Percentiles rank a stretch among this genome's conserved stretches.
Evolutionary conservation across 2,113 vertebrate species (phyloP).

Genomic region (Campylomormyrus tamandua): DNA sequence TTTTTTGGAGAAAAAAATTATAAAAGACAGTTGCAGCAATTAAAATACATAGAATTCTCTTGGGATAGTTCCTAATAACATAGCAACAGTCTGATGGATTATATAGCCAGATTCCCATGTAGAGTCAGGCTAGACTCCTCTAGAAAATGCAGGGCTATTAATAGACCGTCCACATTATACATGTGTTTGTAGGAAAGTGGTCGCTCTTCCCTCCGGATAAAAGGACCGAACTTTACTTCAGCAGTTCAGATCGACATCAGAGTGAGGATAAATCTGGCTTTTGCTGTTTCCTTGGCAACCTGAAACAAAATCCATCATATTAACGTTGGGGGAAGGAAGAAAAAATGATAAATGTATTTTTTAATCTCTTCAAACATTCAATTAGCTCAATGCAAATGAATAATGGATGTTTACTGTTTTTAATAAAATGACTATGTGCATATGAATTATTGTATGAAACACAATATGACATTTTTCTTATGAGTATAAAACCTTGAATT

Average conservation of each 20-base stretch:
- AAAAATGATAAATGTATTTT: slow-evolving; percentile 9
- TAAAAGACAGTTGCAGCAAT: not conserved
- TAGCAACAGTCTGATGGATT: not conserved
- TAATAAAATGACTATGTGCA: not conserved
- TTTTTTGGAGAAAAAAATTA: not conserved
- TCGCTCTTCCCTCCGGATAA: not conserved
- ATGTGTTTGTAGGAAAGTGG: slow-evolving; percentile 2
- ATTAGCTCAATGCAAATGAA: not conserved
- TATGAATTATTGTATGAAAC: not conserved
- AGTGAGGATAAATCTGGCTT: slow-evolving; percentile 2
- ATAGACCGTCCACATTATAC: not conserved
- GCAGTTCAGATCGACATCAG: slow-evolving; percentile 10
- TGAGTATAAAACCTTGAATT: not conserved
- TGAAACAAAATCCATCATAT: slow-evolving; percentile 1
- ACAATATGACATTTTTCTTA: not conserved
- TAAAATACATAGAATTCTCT: not conserved
- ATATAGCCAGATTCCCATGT: not conserved
- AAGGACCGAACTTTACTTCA: slow-evolving; percentile 8
- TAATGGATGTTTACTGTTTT: not conserved
- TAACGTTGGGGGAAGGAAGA: not conserved
- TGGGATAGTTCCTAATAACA: not conserved
- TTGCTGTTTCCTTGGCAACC: slow-evolving; percentile 24
- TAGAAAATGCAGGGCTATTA: not conserved
- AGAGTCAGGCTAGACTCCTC: not conserved
- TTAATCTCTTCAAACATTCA: not conserved